Percentiles rank a stretch among this genome's conserved stretches.
phyloP scores from a whole-genome alignment of 2,888 invertebrate species.

The Abrostola tripartita region DNA sequence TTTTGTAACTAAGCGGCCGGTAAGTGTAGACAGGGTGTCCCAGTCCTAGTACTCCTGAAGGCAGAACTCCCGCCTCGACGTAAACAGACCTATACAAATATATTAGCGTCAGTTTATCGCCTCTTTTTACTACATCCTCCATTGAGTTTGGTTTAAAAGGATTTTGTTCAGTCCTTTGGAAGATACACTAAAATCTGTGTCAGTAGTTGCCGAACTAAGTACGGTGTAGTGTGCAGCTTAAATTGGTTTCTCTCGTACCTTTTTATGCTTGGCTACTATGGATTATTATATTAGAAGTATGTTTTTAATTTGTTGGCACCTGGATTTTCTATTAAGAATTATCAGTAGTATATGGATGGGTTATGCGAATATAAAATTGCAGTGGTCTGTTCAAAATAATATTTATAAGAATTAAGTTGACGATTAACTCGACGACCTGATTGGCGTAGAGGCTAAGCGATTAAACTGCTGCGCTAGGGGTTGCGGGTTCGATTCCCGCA shows the following conservation, averaged over 20 bases:
- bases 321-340: neutral
- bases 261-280: conserved; percentile 16
- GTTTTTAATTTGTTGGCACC: neutral
- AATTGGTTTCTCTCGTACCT: conserved; percentile 24
- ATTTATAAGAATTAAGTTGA: too few relatives aligned
- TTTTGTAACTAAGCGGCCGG: conserved; percentile 46
- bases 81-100: conserved; percentile 55
- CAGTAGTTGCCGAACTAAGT: conserved; percentile 30
- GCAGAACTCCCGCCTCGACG: conserved; percentile 36
- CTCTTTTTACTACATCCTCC: conserved; percentile 44
- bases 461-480: too few relatives aligned
- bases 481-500: too few relatives aligned
- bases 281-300: conserved; percentile 27
- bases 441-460: too few relatives aligned
- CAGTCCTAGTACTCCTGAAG: conserved; percentile 27
- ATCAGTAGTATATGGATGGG: too few relatives aligned
- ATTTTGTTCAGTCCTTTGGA: conserved; percentile 35
- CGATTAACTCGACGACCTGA: too few relatives aligned
- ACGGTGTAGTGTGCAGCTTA: conserved; percentile 18
- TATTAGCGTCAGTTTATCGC: conserved; percentile 50
- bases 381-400: too few relatives aligned
- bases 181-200: conserved; percentile 48
- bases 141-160: conserved; percentile 46
- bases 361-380: too few relatives aligned
- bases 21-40: conserved; percentile 44